Conservation (phyloP, 2,888 invertebrate genomes). For the Dryadula phaetusa region DNA sequence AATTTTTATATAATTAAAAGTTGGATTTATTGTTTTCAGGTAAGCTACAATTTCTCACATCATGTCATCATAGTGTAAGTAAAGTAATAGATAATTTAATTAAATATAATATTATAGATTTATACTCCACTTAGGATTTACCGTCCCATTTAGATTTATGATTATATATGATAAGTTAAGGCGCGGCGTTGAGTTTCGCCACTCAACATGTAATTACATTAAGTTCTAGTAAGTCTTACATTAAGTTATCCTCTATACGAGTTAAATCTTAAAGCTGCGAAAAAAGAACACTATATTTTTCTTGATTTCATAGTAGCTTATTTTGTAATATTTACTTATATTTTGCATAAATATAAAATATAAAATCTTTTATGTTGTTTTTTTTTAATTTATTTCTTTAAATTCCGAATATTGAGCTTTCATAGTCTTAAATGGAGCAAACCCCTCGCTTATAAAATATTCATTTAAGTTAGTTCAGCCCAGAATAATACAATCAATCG, state of each 20-base stretch:
- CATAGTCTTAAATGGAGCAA: not conserved
- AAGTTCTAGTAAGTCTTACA: too few relatives aligned
- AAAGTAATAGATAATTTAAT: not conserved
- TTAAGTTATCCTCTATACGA: too few relatives aligned
- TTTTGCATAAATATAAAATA: not conserved
- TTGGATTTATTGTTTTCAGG: constrained; percentile 32
- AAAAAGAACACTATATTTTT: too few relatives aligned
- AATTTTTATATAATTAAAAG: not conserved
- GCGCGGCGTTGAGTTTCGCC: too few relatives aligned
- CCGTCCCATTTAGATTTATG: too few relatives aligned
- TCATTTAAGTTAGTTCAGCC: constrained; percentile 2
- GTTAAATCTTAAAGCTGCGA: too few relatives aligned
- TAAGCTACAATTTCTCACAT: constrained; percentile 22
- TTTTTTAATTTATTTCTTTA: not conserved
- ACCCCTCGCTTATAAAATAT: constrained; percentile 7
- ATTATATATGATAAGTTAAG: too few relatives aligned
- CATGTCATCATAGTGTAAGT: not conserved
- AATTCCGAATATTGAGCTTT: not conserved
- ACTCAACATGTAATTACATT: too few relatives aligned
- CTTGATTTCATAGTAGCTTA: too few relatives aligned
- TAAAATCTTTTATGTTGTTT: not conserved
- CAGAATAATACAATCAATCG: constrained; percentile 5
- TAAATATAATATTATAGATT: not conserved
- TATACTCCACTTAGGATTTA: too few relatives aligned
- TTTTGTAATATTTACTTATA: too few relatives aligned